Base-by-base conservation (phyloP, 37 sponge, comb jelly and placozoan genomes). In the Spongilla lacustris region DNA sequence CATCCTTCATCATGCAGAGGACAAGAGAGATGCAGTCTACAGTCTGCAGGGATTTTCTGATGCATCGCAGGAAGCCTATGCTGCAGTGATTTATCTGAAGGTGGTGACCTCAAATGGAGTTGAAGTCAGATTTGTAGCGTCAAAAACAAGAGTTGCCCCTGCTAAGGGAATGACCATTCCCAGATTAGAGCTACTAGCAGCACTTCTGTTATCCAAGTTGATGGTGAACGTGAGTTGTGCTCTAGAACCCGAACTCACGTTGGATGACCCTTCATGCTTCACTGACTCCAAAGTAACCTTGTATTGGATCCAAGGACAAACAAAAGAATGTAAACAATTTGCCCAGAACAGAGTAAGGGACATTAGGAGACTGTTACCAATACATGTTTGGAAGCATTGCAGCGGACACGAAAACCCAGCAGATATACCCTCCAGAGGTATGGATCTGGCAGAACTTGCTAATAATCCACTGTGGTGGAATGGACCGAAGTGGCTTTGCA, bases 351-450 rank as follows among this genome's bases (percentile, higher is more conserved):
- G 86, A 27, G 73, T 78, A 4, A 21, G 26, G 12, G 68, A 84
- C 29, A 84, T 84, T 49, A 73, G 76, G 27, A 3, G 30, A 34
- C 75, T 73, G 25, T 41, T 84, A 24, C 86, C 79, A 28, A 29
- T 28, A 23, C 23, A 48, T 24, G 36, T 36, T 28, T 78, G 80
- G 86, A 48, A 23, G 24, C 80, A 86, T 66, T 71, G 86, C 36
- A 71, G 80, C 50, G 80, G 80, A 21, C 23, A 49, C 26, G 84
- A 74, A 38, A 84, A 84, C 27, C 76, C 84, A 24, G 76, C 84
- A n/a, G 84, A 84, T 66, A 34, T 84, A 33, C 75, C 75, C 66
- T 84, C 84, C 23, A 84, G 84, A 82, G 84, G 84, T 36, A 71
- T 36, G 33, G 21, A 37, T 35, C 29, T 69, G 25, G 13, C 83